Evolutionary conservation across 2,888 invertebrate genomes (phyloP), one percentile per base, ranked within the genome.

Genomic region (Synergus japonicus): DNA sequence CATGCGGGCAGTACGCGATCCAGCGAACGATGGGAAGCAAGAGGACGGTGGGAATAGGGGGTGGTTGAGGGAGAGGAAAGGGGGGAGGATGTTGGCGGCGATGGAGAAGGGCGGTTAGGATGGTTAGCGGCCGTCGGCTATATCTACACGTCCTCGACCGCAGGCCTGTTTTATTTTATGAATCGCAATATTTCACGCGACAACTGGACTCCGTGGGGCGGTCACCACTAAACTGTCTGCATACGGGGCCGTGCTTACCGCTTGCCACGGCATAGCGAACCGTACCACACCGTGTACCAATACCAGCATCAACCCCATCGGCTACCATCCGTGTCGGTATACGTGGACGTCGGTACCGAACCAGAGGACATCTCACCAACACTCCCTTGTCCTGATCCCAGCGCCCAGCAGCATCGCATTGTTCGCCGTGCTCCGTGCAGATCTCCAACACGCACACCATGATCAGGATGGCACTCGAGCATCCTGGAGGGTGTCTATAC

Each of bases 81-180:
- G 83, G 81, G 84, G 80, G 82, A 80, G 84, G 82, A 81, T 77
- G 84, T 82, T 78, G 76, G 82, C 73, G 82, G 83, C 82, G 77
- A 81, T 79, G 77, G 82, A 81, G 84, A 82, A 83, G 85, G 85
- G 82, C 85, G 89, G 86, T 85, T 83, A 87, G 87, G 85, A 87
- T 87, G 89, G 89, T 90, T 88, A 89, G 87, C 89, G 85, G 86
- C 86, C 88, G 82, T 81, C 84, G 87, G 88, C 87, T 90, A 88
- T 90, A 90, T 90, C 89, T 88, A 85, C 87, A 89, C 88, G 89
- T 86, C 87, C 90, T 89, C 90, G 89, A 92, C 92, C 91, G 87
- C 92, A 91, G 90, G 90, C 89, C 90, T 90, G 90, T 92, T 92
- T 92, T 91, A 92, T 92, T 92, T 92, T 91, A 92, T 91, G 91